Evolutionary conservation across 2,797 vertebrate genomes (phyloP).

Genomic region (Oreochromis mossambicus): DNA sequence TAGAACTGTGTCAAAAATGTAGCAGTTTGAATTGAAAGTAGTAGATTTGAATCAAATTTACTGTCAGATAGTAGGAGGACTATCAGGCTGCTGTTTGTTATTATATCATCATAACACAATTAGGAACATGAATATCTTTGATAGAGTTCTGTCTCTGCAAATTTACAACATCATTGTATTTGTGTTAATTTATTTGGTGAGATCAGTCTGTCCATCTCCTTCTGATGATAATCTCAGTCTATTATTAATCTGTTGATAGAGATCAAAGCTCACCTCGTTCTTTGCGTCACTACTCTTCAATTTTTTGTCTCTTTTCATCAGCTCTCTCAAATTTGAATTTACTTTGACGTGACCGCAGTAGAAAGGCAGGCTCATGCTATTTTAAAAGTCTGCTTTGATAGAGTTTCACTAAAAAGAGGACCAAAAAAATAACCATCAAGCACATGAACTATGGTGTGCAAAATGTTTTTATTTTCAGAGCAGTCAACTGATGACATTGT

Average conservation of each 20-base stretch:
- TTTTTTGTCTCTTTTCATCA: not conserved
- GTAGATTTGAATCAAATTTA: not conserved
- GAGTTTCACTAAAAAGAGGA: not conserved
- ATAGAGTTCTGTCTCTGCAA: not conserved
- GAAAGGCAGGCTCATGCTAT: accelerated
- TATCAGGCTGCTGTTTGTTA: not conserved
- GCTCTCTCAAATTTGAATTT: not conserved
- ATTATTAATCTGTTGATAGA: not conserved
- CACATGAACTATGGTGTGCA: not conserved
- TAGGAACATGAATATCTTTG: not conserved
- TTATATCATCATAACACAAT: not conserved
- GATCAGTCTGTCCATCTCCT: not conserved
- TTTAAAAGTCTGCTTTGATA: not conserved
- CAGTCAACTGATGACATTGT: not conserved
- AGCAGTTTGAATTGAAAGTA: not conserved
- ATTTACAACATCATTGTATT: not conserved
- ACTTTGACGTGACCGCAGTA: not conserved
- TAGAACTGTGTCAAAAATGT: not conserved
- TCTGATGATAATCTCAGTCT: not conserved
- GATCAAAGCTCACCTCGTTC: not conserved
- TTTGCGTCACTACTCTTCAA: not conserved
- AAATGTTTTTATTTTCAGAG: not conserved
- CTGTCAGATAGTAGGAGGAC: not conserved
- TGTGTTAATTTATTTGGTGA: not conserved
- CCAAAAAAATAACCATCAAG: not conserved